Base-by-base conservation (phyloP, 2,797 vertebrate genomes). In the Microctenopoma steveboyesi region DNA sequence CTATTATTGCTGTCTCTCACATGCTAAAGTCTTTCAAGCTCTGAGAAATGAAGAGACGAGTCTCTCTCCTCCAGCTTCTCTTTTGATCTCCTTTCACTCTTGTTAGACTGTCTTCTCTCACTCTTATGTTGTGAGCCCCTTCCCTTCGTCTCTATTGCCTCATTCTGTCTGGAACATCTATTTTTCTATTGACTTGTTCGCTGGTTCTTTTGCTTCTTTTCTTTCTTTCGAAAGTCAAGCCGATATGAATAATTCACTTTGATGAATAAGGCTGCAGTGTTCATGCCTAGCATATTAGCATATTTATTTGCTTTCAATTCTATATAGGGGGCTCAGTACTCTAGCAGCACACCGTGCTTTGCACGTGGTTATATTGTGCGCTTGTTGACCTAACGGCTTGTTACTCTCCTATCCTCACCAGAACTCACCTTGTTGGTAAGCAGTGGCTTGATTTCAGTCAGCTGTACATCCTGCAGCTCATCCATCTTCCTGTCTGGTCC, bases 381-480 rank as follows among this genome's bases (percentile, higher is more conserved):
- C 15, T 43, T 58, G 72, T 65, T 37, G 42, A 60, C 4, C 16
- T 4, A 13, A 61, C 37, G 43, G 50, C 45, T 51, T 13, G 56
- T 54, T 35, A 10, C 3, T 0, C 5, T 27, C 39, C 28, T 22
- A n/a, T 59, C 39, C 39, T 42, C 27, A 33, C 15, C 47, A 16
- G 11, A 7, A 64, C 81, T 94, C 93, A 98, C 97, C 96, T 97
- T 98, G 80, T 95, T 96, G 67, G 96, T 97, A 89, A 98, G 94
- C 75, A 98, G 95, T 0, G 97, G 96, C 86, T 97, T 98, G 93
- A 98, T 98, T 90, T 98, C 97, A 76, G 96, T 98, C 88, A 98
- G 81, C 87, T 98, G 97, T 86, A 98, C 96, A 76, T 98, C 97
- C 91, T 98, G 97, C 67, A 98, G 92, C 88, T 98, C 97, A 62